Percentiles rank a stretch among this genome's conserved stretches.
These are phyloP conservation scores for Indicator indicator DNA, from an alignment of 2,113 vertebrate genomes.

Conservation along the genomic window DNA sequence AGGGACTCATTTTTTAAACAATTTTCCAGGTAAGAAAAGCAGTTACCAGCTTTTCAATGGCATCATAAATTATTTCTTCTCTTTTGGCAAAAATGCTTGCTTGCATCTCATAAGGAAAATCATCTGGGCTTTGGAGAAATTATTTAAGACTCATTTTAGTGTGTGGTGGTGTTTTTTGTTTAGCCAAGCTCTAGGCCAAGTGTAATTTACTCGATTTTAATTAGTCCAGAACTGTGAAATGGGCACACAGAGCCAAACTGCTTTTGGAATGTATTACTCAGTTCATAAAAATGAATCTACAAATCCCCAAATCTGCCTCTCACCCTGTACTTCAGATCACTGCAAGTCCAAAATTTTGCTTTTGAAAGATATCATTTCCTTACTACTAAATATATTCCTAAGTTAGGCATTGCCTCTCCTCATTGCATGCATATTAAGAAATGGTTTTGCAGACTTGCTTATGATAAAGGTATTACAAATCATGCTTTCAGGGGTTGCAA, in stretches of 20 bases:
- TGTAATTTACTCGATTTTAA: conserved; percentile 48
- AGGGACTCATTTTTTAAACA: background rate
- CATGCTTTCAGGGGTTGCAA: background rate
- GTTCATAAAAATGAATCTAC: background rate
- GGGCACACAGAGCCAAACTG: background rate
- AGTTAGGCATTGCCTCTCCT: background rate
- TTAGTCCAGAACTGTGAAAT: conserved; percentile 10
- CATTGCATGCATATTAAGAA: background rate
- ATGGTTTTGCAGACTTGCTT: background rate
- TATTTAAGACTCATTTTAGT: conserved; percentile 13
- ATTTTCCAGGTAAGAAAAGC: conserved; percentile 19
- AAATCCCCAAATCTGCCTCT: background rate
- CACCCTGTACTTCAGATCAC: background rate
- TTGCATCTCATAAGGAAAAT: background rate
- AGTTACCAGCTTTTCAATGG: conserved; percentile 24
- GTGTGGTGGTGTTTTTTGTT: background rate
- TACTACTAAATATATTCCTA: background rate
- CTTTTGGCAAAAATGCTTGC: conserved; percentile 26
- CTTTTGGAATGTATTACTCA: background rate
- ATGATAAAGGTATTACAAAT: background rate
- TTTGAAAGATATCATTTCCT: background rate
- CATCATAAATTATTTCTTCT: conserved; percentile 45
- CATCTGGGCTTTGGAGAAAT: conserved; percentile 28
- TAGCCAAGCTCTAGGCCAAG: conserved; percentile 21
- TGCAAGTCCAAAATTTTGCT: background rate